A percentile compares a stretch with the other conserved stretches of the same genome.
phyloP scores from a whole-genome alignment of 2,888 invertebrate genomes.

The Frankliniella intonsa region DNA sequence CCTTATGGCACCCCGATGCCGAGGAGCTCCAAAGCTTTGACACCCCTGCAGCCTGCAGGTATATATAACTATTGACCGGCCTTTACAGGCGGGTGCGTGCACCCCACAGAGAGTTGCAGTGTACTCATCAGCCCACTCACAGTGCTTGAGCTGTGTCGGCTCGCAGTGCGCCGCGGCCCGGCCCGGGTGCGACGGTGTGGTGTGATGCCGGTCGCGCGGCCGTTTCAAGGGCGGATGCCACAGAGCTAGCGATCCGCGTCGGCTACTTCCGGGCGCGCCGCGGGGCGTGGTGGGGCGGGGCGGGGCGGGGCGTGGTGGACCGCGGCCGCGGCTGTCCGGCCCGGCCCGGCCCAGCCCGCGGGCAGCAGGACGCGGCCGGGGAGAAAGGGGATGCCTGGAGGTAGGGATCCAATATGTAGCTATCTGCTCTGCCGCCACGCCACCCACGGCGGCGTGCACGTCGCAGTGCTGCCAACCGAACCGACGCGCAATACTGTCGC shows the following conservation, averaged over 20 bases:
- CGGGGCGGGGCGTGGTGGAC: not conserved
- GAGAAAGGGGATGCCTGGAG: not conserved
- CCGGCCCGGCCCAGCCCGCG: not conserved
- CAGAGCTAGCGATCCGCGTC: not conserved
- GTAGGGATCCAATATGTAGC: not conserved
- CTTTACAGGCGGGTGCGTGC: too few species aligned
- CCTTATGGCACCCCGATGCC: too few species aligned
- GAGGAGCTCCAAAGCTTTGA: too few species aligned
- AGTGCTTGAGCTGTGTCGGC: too few species aligned
- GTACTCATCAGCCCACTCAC: too few species aligned
- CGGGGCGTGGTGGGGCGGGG: not conserved
- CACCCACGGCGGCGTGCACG: slow-evolving; percentile 1
- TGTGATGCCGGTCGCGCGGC: not conserved
- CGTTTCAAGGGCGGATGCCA: slow-evolving; percentile 6
- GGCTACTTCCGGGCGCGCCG: slow-evolving; percentile 7
- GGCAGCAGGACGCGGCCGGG: too few species aligned
- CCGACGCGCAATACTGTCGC: not conserved
- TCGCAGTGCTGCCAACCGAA: not conserved
- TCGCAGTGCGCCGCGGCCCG: too few species aligned
- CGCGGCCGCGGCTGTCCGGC: not conserved
- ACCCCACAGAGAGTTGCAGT: too few species aligned
- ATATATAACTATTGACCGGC: too few species aligned
- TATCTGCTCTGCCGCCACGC: not conserved
- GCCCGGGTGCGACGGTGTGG: not conserved
- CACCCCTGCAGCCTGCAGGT: too few species aligned